Evolutionary conservation across 2,113 vertebrate genomes (phyloP).

Genomic region (Alligator sinensis): DNA sequence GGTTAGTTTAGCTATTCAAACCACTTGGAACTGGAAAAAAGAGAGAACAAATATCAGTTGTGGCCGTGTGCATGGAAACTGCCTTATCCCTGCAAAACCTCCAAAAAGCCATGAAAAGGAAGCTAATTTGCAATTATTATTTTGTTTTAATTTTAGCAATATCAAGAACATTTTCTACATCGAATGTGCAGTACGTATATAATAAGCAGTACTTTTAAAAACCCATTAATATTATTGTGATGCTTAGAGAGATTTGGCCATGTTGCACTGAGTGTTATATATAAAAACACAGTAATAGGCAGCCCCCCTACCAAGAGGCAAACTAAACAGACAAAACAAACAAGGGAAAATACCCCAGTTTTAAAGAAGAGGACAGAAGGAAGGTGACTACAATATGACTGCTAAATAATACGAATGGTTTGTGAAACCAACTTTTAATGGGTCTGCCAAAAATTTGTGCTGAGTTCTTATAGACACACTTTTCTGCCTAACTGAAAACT

Average conservation of each 20-base stretch:
- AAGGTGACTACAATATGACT: background rate
- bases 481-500: background rate
- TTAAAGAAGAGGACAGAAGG: background rate
- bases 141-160: background rate
- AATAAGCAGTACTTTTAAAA: background rate
- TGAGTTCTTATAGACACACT: background rate
- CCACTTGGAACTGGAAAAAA: background rate
- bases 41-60: background rate
- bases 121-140: background rate
- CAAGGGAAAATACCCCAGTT: background rate
- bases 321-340: background rate
- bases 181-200: background rate
- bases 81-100: background rate
- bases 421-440: background rate
- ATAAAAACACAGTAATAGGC: background rate
- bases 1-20: background rate
- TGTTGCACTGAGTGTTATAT: background rate
- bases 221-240: background rate
- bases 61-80: background rate
- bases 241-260: background rate
- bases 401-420: background rate
- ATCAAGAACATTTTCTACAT: background rate
- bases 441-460: background rate
- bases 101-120: background rate
- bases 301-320: background rate